Conservation (phyloP, 1,140 invertebrate species). For the Cataglyphis hispanica region DNA sequence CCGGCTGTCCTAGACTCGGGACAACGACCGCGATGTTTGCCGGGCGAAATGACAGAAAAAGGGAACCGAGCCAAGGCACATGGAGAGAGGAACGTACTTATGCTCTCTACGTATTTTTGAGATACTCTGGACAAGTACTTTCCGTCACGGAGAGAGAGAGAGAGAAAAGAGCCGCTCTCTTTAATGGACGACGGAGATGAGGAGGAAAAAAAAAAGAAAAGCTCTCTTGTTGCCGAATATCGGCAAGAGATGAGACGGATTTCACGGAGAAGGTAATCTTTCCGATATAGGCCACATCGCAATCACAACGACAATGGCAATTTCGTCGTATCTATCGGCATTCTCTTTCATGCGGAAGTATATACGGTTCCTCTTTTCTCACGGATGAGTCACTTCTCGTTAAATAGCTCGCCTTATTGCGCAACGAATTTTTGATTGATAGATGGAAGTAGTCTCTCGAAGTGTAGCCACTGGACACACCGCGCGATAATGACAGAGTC, state of each 20-base stretch:
- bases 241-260: constrained; percentile 23
- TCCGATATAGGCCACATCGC: constrained; percentile 20
- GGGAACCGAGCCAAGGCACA: constrained; percentile 5
- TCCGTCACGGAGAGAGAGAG: neutral
- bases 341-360: neutral
- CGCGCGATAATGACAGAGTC: constrained; percentile 28
- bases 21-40: constrained; percentile 74
- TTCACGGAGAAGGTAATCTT: constrained; percentile 9
- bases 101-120: constrained; percentile 28
- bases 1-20: constrained; percentile 75
- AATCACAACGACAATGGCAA: constrained; percentile 35
- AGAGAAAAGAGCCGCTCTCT: neutral
- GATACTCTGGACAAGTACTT: constrained; percentile 37
- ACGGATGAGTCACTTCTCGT: neutral
- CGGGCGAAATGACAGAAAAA: constrained; percentile 67
- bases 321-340: constrained; percentile 1
- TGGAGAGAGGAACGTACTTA: neutral
- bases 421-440: constrained; percentile 14
- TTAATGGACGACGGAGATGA: constrained; percentile 1
- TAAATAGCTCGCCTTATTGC: neutral
- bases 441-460: constrained; percentile 16
- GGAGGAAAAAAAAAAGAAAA: neutral
- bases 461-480: neutral
- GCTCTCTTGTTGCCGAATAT: constrained; percentile 11
- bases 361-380: neutral